phyloP scores from a whole-genome alignment of 2,113 vertebrate genomes.

The Leucopsar rothschildi region DNA sequence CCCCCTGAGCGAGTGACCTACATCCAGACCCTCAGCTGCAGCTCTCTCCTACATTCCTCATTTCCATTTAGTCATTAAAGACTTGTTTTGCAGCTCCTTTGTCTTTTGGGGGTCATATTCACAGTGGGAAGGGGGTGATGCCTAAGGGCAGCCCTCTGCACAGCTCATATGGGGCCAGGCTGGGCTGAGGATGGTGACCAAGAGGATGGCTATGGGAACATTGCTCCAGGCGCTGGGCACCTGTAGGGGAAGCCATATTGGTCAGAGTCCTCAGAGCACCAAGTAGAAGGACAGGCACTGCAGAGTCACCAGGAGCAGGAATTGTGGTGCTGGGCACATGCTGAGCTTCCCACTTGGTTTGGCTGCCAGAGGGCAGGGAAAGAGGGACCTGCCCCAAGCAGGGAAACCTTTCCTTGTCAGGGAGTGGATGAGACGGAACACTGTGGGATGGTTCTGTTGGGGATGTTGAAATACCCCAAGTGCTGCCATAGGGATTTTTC shows the following conservation, averaged over 20 bases:
- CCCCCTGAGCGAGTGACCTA: fast-evolving
- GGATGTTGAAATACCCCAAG: background rate
- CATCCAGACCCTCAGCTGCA: background rate
- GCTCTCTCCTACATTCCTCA: background rate
- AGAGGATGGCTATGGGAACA: background rate
- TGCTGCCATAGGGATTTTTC: background rate
- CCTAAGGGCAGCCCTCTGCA: background rate
- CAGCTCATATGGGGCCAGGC: too few relatives aligned
- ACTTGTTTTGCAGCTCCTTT: background rate
- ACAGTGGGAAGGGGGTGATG: background rate
- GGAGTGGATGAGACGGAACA: background rate
- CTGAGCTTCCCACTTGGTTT: background rate
- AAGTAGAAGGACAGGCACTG: background rate
- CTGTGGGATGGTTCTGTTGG: fast-evolving
- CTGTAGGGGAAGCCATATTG: background rate
- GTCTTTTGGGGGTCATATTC: background rate
- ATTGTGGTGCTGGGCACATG: fast-evolving
- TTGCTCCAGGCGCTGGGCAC: fast-evolving
- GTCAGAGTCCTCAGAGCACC: background rate
- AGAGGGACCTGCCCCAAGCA: background rate
- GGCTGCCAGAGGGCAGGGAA: background rate
- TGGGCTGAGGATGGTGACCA: background rate
- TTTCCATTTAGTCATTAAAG: background rate
- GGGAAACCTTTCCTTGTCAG: background rate
- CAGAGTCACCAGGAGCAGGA: fast-evolving